Evolutionary conservation across 37 sponge, comb jelly and placozoan species (phyloP), one percentile per base, ranked within the genome.

Genomic region (Oopsacas minuta): DNA sequence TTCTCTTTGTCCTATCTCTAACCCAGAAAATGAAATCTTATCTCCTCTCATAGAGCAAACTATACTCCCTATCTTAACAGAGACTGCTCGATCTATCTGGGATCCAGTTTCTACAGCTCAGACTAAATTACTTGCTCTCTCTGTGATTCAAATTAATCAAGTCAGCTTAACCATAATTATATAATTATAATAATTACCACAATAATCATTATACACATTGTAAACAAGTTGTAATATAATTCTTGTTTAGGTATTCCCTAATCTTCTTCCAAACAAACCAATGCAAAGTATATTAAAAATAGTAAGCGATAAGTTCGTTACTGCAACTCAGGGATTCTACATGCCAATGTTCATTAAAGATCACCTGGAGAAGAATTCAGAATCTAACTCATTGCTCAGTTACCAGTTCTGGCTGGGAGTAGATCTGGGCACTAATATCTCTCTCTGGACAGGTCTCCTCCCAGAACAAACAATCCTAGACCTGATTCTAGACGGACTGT

Each of bases 81-180:
- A 61, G 75, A n/a, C 75, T 5, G 75, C 22, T 5, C 22, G 30
- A 20, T 25, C 75, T 12, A 88, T 75, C 0, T 92, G 93, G 93
- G 93, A 92, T 75, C 89, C 91, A 0, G 37, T 92, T 39, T 92
- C 93, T 35, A 38, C 84, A 35, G 23, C 82, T 0, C 89, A 92
- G 85, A 88, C 89, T n/a, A 17, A 17, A 15, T 37, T 82, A 20
- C 49, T 90, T 23, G 84, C 75, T 5, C 75, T 61, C 17, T 61
- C 75, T 12, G 17, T 61, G 28, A 3, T 61, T 25, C 75, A 61
- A 34, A 61, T 61, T n/a, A 61, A 12, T 61, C 7, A 61, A 32
- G 75, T 61, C 5, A n/a, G 75, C 28, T 3, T 22, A 46, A 46
- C 17, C 51, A 22, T 46, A 46, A 46, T 22, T 46, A 12, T 22